Conservation (phyloP, 2,113 vertebrate genomes). For the Pygoscelis adeliae region DNA sequence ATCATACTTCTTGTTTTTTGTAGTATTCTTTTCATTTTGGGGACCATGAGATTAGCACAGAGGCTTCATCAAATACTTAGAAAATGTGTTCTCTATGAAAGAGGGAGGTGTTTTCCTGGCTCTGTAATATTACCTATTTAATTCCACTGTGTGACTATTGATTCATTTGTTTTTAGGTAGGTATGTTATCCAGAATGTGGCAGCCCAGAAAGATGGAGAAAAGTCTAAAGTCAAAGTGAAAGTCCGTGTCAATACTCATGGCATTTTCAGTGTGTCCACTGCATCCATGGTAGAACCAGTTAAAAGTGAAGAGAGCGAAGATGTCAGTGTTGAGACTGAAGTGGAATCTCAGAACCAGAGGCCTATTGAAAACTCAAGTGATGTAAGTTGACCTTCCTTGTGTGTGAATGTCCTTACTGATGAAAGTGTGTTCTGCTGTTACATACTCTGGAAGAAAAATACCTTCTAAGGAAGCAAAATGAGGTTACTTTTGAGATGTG, state of each 20-base stretch:
- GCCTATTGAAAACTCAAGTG: slow-evolving; percentile 51
- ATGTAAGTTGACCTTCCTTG: slow-evolving; percentile 69
- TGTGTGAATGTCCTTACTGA: not conserved
- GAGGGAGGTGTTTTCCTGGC: not conserved
- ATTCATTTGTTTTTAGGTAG: slow-evolving; percentile 68
- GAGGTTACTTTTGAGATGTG: not conserved
- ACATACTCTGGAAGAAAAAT: not conserved
- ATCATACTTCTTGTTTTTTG: not conserved
- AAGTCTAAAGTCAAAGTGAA: slow-evolving; percentile 84
- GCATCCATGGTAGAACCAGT: slow-evolving; percentile 80
- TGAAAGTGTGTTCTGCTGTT: not conserved
- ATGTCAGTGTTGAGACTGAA: slow-evolving; percentile 59
- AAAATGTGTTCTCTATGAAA: not conserved
- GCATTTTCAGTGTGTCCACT: slow-evolving; percentile 82
- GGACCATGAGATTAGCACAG: not conserved
- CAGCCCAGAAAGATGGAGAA: slow-evolving; percentile 81
- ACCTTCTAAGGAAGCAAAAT: not conserved
- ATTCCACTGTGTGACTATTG: not conserved
- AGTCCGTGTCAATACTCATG: slow-evolving; percentile 79
- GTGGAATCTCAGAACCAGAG: slow-evolving; percentile 66
- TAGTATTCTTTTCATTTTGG: not conserved
- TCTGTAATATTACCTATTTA: not conserved
- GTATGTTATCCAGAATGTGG: slow-evolving; percentile 82
- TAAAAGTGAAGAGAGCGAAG: slow-evolving; percentile 71
- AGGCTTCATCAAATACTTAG: not conserved